Base-by-base conservation (phyloP, 2,113 vertebrate genomes). In the Aegithalos caudatus region DNA sequence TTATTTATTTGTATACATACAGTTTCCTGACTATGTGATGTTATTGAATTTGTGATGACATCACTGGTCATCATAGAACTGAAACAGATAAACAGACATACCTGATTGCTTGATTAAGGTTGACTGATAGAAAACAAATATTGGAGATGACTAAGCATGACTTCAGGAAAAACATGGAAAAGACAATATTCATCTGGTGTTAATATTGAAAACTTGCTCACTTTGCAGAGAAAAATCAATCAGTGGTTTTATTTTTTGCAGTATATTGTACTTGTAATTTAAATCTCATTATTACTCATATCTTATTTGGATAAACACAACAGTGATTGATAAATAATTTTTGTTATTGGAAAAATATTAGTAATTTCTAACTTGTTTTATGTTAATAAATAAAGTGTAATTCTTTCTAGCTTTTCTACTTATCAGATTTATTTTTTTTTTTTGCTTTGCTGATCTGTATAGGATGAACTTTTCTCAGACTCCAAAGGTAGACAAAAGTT, bases 401-500 rank as follows among this genome's bases (percentile, higher is more conserved):
- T 60, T 81, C 42, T 77, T 84, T 57, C 33, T 80, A 64, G 4
- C 9, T 85, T 86, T 95, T 38, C 15, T 65, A 29, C 9, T 12
- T 62, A 51, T n/a, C 27, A 74, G 25, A 14, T 19, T 90, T 66
- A 82, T 24, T 88, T 65, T 31, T 19, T 90, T 66, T 84, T 24
- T 88, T 65, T 33, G 29, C 3, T 7, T 28, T 47, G 24, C 20
- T 70, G 33, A 60, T 91, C 22, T 86, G 7, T 78, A 74, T 14
- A 88, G 56, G 35, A 73, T 28, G 10, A 90, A 84, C 51, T 92
- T 96, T 76, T 85, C 73, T 29, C 51, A 67, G 24, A 53, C 10
- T 81, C 79, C 45, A 94, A 85, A 97, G 58, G 93, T 27, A 53
- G 67, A 90, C 76, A 25, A 48, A 91, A 91, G 78, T 76, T 96